A percentile compares a stretch with the other conserved stretches of the same genome.
Evolutionary conservation across 2,888 invertebrate species (phyloP).

Genomic region (Heliconius sara): DNA sequence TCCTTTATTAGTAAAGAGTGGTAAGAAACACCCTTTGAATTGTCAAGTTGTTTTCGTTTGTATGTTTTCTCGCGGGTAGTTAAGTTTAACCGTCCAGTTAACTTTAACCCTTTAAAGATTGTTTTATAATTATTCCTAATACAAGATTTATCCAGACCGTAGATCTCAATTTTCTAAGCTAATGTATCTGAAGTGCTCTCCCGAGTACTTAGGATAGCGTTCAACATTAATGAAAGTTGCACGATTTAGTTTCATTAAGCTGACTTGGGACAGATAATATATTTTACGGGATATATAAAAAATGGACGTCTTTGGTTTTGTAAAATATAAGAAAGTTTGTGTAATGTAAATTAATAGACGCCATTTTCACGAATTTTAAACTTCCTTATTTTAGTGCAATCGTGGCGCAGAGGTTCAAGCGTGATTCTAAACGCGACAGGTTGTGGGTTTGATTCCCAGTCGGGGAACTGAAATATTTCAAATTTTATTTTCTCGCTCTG

Average conservation of each 20-base stretch:
- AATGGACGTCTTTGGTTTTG: not conserved
- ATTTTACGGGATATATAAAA: not conserved
- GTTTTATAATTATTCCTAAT: not conserved
- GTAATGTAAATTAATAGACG: not conserved
- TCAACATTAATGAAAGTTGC: constrained; percentile 33
- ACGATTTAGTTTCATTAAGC: constrained; percentile 35
- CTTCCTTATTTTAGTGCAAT: not conserved
- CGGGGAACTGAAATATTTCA: not conserved
- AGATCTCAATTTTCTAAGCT: constrained; percentile 29
- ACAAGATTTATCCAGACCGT: not conserved
- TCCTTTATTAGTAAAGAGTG: too few species aligned
- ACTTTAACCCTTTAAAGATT: not conserved
- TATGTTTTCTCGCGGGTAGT: too few species aligned
- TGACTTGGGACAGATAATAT: constrained; percentile 9
- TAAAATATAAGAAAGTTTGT: not conserved
- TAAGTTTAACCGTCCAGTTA: not conserved
- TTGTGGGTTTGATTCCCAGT: not conserved
- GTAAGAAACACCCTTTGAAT: too few species aligned
- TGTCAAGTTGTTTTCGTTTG: too few species aligned
- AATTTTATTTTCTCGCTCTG: too few species aligned
- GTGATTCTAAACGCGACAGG: not conserved
- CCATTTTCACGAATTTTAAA: too few species aligned
- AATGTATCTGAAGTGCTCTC: constrained; percentile 34
- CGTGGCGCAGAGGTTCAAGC: not conserved
- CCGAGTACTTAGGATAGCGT: constrained; percentile 23